phyloP scores from a whole-genome alignment of 2,888 invertebrate genomes.

The Idaea aversata region DNA sequence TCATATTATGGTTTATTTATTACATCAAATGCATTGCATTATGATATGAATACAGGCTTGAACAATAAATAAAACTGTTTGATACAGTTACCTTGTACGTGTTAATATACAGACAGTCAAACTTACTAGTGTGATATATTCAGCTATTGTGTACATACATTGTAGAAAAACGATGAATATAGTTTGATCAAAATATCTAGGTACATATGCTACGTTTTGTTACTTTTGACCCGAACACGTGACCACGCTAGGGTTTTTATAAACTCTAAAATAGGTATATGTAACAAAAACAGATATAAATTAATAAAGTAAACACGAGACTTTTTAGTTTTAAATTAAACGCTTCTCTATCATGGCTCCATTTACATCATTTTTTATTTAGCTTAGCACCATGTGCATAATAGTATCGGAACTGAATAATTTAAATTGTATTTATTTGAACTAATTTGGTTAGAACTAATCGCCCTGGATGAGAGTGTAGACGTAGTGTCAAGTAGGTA shows the following conservation, averaged over 20 bases:
- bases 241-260: neutral
- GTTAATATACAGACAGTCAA: conserved; percentile 28
- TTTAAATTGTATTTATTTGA: too few relatives aligned
- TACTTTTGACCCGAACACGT: neutral
- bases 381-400: too few relatives aligned
- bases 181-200: neutral
- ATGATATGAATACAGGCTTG: conserved; percentile 46
- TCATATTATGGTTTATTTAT: conserved; percentile 48
- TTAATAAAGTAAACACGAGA: too few relatives aligned
- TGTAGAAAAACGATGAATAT: neutral
- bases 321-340: too few relatives aligned
- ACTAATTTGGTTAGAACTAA: too few relatives aligned
- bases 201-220: neutral
- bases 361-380: too few relatives aligned
- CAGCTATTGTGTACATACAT: conserved; percentile 6
- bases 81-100: conserved; percentile 61
- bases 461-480: too few relatives aligned
- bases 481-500: too few relatives aligned
- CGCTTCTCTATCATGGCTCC: too few relatives aligned
- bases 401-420: too few relatives aligned
- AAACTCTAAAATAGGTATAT: neutral
- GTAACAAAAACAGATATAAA: neutral
- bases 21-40: conserved; percentile 79
- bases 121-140: conserved; percentile 33
- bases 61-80: conserved; percentile 74